Evolutionary conservation across 2,888 invertebrate species (phyloP), one percentile per base, ranked within the genome.

Genomic region (Noctua fimbriata): DNA sequence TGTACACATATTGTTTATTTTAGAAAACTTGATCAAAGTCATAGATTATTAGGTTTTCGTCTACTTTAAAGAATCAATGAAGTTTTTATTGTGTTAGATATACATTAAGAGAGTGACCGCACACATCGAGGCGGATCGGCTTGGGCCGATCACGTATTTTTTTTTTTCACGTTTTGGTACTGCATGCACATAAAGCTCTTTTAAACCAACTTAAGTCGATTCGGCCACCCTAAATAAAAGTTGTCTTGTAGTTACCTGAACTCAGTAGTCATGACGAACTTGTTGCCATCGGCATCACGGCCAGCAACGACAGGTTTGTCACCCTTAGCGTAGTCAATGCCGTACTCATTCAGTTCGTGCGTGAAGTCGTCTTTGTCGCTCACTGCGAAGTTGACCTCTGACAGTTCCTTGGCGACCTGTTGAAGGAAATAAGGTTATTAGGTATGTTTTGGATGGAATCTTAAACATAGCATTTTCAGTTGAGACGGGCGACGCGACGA

Each of bases 281-380:
- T 99, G 95, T 98, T 98, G 89, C 98, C 98, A 85, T 98, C 98
- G 14, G 97, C 97, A 93, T 99, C 98, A 76, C 98, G 98, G 9
- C 98, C 99, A 79, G 99, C 97, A 60, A 99, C 98, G 41, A 98
- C 97, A 0, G 99, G 99, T 94, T 99, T 99, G 90, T 99, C 99
- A 24, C 98, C 98, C 92, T 98, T 98, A 65, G 98, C 98, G 93
- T 98, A 99, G 92, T 98, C 98, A 83, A 99, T 97, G 78, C 99
- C 99, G 94, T 98, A 99, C 95, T 99, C 99, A 90, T 98, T 98
- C 89, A 99, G 96, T 94, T 99, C 99, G 90, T 99, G 98, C 81
- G 98, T 98, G 97, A 99, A 99, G 90, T 99, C 99, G 91, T 99
- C 99, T 94, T 98, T 99, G 93, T 98, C 98, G 94, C 99, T 98